phyloP scores from a whole-genome alignment of 2,888 invertebrate species.

The Mythimna albipuncta region DNA sequence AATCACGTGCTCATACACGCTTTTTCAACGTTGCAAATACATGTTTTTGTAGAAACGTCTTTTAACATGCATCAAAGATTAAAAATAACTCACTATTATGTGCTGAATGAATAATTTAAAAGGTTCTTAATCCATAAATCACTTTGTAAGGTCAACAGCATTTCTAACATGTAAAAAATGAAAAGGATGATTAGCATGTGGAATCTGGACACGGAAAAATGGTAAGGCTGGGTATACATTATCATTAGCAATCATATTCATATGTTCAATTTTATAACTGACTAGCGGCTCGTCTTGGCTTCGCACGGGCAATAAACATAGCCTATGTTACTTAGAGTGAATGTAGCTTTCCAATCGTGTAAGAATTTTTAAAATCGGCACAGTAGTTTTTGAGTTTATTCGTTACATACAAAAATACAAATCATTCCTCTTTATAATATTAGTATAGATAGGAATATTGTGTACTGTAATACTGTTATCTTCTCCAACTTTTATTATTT shows the following conservation, averaged over 20 bases:
- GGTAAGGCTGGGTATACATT: conserved; percentile 21
- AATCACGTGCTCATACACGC: conserved; percentile 42
- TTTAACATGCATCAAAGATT: conserved; percentile 9
- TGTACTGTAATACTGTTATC: not conserved
- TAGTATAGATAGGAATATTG: not conserved
- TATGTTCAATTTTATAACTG: no score
- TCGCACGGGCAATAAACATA: no score
- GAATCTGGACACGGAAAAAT: conserved; percentile 32
- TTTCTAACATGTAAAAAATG: conserved; percentile 29
- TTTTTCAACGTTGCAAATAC: conserved; percentile 11
- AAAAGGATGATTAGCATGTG: conserved; percentile 14
- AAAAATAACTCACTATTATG: conserved; percentile 13
- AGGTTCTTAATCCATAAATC: conserved; percentile 12
- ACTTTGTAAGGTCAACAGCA: conserved; percentile 28
- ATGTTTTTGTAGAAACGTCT: conserved; percentile 12
- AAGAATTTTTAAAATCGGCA: no score
- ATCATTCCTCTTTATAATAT: no score
- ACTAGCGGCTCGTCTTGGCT: no score
- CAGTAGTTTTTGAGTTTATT: no score
- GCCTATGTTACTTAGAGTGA: no score
- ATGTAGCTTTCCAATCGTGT: no score
- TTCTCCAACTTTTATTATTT: not conserved
- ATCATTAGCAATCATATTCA: not conserved
- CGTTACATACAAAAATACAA: no score
- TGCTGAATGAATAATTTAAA: conserved; percentile 28